These are phyloP conservation scores for Tenualosa thibaudeaui DNA, from an alignment of 2,797 vertebrate species.

Conservation along the genomic window DNA sequence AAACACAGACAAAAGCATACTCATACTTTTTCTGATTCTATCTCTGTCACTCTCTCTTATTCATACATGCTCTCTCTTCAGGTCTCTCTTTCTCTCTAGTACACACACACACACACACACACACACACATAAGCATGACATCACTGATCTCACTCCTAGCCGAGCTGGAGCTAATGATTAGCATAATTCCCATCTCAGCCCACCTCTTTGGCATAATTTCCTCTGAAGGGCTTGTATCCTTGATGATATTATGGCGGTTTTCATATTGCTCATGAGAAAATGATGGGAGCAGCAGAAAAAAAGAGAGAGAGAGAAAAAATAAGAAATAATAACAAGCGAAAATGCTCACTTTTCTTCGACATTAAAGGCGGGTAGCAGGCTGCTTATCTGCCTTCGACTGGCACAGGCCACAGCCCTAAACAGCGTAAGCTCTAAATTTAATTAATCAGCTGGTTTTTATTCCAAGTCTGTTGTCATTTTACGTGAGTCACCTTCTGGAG, in stretches of 20 bases:
- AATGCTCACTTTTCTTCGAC: neutral
- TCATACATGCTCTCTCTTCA: neutral
- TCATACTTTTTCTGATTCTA: too few relatives aligned
- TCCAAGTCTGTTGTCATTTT: slow-evolving; percentile 36
- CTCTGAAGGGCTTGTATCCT: neutral
- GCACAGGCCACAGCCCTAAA: slow-evolving; percentile 25
- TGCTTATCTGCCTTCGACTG: slow-evolving; percentile 22
- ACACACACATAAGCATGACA: neutral
- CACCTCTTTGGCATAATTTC: neutral
- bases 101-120: neutral
- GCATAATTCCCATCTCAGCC: slow-evolving; percentile 17
- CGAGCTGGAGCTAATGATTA: neutral
- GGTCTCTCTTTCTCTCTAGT: too few relatives aligned
- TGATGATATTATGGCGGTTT: slow-evolving; percentile 23
- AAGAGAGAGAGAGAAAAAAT: neutral
- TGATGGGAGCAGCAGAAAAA: neutral
- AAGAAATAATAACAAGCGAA: neutral
- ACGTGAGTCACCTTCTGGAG: slow-evolving; percentile 35
- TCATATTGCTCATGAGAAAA: slow-evolving; percentile 17
- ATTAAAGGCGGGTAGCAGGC: neutral
- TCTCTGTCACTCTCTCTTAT: too few relatives aligned
- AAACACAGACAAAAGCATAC: neutral
- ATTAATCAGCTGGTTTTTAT: slow-evolving; percentile 39
- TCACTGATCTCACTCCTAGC: slow-evolving; percentile 14
- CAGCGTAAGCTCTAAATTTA: slow-evolving; percentile 32